phyloP scores from a whole-genome alignment of 2,113 vertebrate genomes.

The Trogon surrucura region DNA sequence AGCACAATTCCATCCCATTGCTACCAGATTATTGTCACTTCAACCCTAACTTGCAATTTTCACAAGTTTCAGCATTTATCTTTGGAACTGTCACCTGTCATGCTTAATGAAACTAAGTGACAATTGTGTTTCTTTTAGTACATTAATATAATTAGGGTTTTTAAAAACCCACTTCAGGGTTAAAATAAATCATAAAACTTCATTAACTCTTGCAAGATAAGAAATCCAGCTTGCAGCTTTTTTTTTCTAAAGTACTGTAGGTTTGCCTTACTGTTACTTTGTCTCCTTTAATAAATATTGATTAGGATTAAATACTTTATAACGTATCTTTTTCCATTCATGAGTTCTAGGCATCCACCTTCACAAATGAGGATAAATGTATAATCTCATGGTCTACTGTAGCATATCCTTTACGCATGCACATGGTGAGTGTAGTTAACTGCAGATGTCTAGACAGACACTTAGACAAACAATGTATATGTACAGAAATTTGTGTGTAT shows the following conservation, averaged over 20 bases:
- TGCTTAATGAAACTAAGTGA: conserved; percentile 13
- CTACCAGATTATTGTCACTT: not conserved
- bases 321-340: conserved; percentile 13
- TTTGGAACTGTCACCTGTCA: conserved; percentile 29
- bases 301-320: conserved; percentile 56
- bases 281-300: conserved; percentile 61
- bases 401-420: not conserved
- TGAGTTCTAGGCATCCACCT: conserved; percentile 12
- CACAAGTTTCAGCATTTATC: conserved; percentile 13
- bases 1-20: not conserved
- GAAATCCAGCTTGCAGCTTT: not conserved
- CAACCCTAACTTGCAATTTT: not conserved
- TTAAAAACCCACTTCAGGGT: not conserved
- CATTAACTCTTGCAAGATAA: conserved; percentile 18
- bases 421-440: not conserved
- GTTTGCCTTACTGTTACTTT: conserved; percentile 20
- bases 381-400: conserved; percentile 31
- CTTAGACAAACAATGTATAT: not conserved
- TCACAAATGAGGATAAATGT: conserved; percentile 62
- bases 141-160: conserved; percentile 17
- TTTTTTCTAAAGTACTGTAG: not conserved
- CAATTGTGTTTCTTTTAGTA: conserved; percentile 20
- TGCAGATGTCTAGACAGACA: not conserved
- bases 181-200: conserved; percentile 47
- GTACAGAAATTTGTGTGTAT: not conserved